These are phyloP conservation scores for Dreissena rostriformis DNA, from an alignment of 1,140 invertebrate genomes.

Conservation along the genomic window DNA sequence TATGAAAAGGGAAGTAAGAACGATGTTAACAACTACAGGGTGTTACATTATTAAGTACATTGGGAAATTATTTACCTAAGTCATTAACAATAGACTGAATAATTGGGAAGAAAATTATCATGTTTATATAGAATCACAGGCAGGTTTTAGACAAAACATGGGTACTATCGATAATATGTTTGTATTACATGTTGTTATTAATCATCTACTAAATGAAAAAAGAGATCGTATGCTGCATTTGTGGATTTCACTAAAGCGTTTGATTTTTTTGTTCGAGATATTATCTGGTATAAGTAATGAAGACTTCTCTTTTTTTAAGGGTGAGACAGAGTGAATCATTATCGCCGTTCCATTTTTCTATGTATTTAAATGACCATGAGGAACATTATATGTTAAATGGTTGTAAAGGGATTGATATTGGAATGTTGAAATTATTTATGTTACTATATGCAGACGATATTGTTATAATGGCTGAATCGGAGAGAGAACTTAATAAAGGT, in stretches of 20 bases:
- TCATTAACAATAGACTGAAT: constrained; percentile 44
- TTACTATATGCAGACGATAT: constrained; percentile 55
- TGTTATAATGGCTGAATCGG: constrained; percentile 31
- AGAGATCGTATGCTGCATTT: constrained; percentile 49
- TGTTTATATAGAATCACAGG: constrained; percentile 54
- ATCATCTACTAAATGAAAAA: constrained; percentile 45
- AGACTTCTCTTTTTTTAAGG: constrained; percentile 18
- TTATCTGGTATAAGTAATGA: constrained; percentile 49
- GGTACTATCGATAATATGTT: constrained; percentile 60
- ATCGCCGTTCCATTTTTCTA: constrained; percentile 41
- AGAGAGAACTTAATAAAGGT: constrained; percentile 16
- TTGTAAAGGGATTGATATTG: constrained; percentile 30
- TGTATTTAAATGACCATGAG: constrained; percentile 49
- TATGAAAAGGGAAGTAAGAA: constrained; percentile 19
- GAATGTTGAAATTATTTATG: constrained; percentile 31
- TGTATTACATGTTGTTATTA: constrained; percentile 51
- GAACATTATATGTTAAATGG: constrained; percentile 2
- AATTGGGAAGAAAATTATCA: constrained; percentile 20
- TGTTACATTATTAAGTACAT: constrained; percentile 27
- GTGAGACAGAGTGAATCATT: constrained; percentile 43
- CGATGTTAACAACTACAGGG: constrained; percentile 15
- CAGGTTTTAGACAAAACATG: constrained; percentile 61
- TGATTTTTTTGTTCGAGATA: constrained; percentile 32
- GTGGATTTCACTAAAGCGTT: constrained; percentile 65
- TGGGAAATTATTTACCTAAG: constrained; percentile 22